phyloP scores from a whole-genome alignment of 2,113 vertebrate genomes.

The Atlantisia rogersi region DNA sequence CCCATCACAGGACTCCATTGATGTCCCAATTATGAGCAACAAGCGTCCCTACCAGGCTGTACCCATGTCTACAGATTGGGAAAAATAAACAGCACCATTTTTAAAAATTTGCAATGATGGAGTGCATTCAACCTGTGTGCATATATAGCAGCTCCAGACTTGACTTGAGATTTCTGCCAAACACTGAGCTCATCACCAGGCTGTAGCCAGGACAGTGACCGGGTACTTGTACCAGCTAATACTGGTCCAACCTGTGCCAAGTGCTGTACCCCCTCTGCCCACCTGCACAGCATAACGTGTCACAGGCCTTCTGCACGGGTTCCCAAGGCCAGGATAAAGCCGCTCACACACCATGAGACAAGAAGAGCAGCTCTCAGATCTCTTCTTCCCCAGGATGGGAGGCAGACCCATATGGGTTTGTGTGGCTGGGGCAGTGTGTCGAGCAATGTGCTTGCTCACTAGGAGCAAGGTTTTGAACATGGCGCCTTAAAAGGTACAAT shows the following conservation, averaged over 20 bases:
- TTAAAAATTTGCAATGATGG: neutral
- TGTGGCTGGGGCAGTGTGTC: neutral
- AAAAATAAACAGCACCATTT: neutral
- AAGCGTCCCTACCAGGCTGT: neutral
- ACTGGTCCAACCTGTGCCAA: neutral
- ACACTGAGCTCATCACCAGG: fast-evolving
- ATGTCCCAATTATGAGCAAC: neutral
- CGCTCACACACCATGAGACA: neutral
- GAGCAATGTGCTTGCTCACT: neutral
- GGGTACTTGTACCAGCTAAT: neutral
- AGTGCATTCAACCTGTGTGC: neutral
- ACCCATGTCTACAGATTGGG: neutral
- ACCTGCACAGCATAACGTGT: fast-evolving
- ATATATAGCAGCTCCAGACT: neutral
- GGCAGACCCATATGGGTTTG: neutral
- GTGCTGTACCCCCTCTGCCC: neutral
- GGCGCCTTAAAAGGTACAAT: neutral
- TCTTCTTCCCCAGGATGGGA: neutral
- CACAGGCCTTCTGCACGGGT: fast-evolving
- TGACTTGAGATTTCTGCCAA: neutral
- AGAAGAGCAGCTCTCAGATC: neutral
- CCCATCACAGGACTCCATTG: neutral
- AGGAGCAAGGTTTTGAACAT: neutral
- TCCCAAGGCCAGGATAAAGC: neutral
- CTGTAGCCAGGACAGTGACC: neutral